A percentile compares a stretch with the other conserved stretches of the same genome.
Conservation (phyloP, 1,140 invertebrate genomes). For the Drosophila sproati region DNA sequence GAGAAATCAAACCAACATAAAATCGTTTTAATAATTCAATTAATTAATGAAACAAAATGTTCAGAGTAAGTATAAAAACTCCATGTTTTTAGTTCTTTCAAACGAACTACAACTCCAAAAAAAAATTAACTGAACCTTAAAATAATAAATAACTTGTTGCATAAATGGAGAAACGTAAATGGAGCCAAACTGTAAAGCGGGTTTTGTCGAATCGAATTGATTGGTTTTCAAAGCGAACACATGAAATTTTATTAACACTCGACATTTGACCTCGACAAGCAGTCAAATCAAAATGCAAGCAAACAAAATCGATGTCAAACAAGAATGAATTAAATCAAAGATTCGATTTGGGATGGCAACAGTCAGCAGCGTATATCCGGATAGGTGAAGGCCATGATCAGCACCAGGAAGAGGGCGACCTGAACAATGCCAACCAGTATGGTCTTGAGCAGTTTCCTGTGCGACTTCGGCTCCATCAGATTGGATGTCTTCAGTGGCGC, state of each 20-base stretch:
- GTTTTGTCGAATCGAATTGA: not conserved
- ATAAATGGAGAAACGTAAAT: too few species aligned
- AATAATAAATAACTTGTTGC: too few species aligned
- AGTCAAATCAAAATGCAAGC: not conserved
- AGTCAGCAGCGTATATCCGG: conserved; percentile 66
- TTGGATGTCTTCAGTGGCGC: conserved; percentile 28
- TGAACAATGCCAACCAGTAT: conserved; percentile 65
- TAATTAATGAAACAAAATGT: too few species aligned
- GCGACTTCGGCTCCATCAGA: conserved; percentile 34
- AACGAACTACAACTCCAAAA: too few species aligned
- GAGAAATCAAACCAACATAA: too few species aligned
- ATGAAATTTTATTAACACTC: conserved; percentile 65
- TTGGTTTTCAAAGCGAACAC: conserved; percentile 29
- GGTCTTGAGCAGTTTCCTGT: conserved; percentile 62
- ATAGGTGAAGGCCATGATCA: conserved; percentile 76
- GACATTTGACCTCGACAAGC: not conserved
- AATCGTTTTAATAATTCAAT: too few species aligned
- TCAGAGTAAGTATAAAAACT: too few species aligned
- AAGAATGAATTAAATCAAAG: not conserved
- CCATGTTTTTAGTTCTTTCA: too few species aligned
- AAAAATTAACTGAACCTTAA: too few species aligned
- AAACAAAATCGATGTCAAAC: conserved; percentile 8
- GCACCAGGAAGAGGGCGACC: conserved; percentile 63
- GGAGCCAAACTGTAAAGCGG: too few species aligned
- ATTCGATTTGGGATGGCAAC: not conserved